Conservation (phyloP, 2,797 vertebrate genomes). For the Apogon talboti region DNA sequence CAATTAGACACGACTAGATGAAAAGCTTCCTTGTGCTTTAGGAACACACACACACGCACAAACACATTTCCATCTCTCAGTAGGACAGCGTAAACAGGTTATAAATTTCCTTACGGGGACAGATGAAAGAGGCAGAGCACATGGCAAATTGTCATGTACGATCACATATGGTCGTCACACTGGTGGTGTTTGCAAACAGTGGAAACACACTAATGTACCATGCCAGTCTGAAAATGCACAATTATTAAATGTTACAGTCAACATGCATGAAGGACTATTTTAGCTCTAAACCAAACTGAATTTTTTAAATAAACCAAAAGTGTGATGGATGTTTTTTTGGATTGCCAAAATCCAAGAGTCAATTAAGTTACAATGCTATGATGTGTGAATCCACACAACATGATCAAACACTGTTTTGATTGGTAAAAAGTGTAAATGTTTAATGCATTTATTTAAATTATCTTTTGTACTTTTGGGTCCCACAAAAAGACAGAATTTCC, state of each 20-base stretch:
- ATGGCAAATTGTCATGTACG: conserved; percentile 54
- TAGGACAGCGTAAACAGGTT: conserved; percentile 49
- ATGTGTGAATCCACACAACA: no score
- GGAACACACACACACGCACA: conserved; percentile 26
- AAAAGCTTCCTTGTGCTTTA: conserved; percentile 11
- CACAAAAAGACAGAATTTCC: no score
- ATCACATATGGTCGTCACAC: conserved; percentile 43
- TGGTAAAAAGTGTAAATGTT: no score
- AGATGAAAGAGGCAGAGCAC: conserved; percentile 64
- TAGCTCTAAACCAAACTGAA: no score
- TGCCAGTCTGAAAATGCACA: conserved; percentile 7
- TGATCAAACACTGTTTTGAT: no score
- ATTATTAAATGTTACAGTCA: conserved; percentile 1
- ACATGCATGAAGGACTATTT: neutral
- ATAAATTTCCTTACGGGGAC: conserved; percentile 56
- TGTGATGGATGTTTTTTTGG: no score
- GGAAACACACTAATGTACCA: neutral
- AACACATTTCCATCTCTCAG: conserved; percentile 20
- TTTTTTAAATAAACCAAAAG: no score
- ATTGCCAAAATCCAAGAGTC: no score
- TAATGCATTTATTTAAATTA: no score
- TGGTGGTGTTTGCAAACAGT: conserved; percentile 39
- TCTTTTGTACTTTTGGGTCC: no score
- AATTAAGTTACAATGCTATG: no score
- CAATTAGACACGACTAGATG: conserved; percentile 9